A percentile compares a stretch with the other conserved stretches of the same genome.
Evolutionary conservation across 2,113 vertebrate species (phyloP).

Genomic region (Mesitornis unicolor): DNA sequence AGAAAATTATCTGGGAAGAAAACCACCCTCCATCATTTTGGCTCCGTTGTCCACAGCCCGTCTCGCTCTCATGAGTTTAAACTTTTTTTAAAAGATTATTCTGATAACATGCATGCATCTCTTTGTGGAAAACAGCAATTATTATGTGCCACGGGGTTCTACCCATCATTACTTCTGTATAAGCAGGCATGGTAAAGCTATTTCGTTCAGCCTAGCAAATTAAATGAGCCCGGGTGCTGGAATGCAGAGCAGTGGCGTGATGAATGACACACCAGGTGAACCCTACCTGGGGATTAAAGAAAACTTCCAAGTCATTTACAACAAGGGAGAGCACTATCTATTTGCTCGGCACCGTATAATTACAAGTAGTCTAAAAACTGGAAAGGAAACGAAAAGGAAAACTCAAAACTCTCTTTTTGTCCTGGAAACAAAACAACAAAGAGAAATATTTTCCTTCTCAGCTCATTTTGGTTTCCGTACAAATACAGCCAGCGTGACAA

Average conservation of each 20-base stretch:
- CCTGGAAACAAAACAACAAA: not conserved
- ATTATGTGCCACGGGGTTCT: not conserved
- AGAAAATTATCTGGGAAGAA: not conserved
- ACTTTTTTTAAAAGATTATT: not conserved
- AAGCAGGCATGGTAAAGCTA: constrained; percentile 11
- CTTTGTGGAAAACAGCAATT: not conserved
- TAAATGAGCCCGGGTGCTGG: constrained; percentile 10
- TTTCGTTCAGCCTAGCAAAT: not conserved
- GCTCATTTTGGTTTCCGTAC: not conserved
- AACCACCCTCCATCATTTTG: not conserved
- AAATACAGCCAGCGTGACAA: not conserved
- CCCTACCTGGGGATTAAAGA: not conserved
- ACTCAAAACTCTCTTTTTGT: not conserved
- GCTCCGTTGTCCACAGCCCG: not conserved
- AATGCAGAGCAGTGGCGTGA: not conserved
- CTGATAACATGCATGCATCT: not conserved
- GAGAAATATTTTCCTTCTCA: not conserved
- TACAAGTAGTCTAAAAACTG: not conserved
- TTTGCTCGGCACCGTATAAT: not conserved
- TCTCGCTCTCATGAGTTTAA: not conserved
- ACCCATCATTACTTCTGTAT: not conserved
- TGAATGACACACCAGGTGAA: not conserved
- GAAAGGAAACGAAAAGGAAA: not conserved
- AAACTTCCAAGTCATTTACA: not conserved
- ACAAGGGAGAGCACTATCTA: not conserved